Conservation (phyloP, 2,888 invertebrate species). For the Nomada lathburiana region DNA sequence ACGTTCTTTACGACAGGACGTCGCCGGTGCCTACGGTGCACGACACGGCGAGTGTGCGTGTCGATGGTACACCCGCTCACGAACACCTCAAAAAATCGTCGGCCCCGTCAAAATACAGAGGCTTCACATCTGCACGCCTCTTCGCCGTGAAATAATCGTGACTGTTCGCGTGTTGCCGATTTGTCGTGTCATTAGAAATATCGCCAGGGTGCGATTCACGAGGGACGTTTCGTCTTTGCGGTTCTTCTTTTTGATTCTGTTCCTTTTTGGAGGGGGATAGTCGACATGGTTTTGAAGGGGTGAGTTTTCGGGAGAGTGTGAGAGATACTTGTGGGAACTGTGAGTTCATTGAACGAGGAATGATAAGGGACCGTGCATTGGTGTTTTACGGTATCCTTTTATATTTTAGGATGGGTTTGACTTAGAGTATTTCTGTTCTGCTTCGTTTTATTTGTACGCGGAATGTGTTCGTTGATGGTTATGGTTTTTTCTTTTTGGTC, state of each 20-base stretch:
- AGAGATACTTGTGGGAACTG: no score
- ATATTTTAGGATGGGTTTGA: neutral
- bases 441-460: no score
- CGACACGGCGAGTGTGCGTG: slow-evolving; percentile 37
- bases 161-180: slow-evolving; percentile 35
- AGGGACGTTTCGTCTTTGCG: neutral
- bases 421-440: neutral
- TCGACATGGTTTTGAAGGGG: neutral
- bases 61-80: slow-evolving; percentile 26
- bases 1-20: slow-evolving; percentile 78
- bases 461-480: neutral
- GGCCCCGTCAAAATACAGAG: slow-evolving; percentile 37
- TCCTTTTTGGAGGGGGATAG: neutral
- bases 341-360: neutral
- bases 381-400: neutral
- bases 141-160: slow-evolving; percentile 28
- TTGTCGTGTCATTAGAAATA: slow-evolving; percentile 51
- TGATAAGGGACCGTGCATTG: neutral
- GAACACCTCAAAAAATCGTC: slow-evolving; percentile 37
- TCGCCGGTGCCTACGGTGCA: slow-evolving; percentile 62
- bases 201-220: slow-evolving; percentile 37
- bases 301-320: neutral
- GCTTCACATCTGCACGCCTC: neutral
- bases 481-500: neutral
- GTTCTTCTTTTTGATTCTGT: no score